Evolutionary conservation across 1,140 invertebrate species (phyloP).

Genomic region (Delia radicum): DNA sequence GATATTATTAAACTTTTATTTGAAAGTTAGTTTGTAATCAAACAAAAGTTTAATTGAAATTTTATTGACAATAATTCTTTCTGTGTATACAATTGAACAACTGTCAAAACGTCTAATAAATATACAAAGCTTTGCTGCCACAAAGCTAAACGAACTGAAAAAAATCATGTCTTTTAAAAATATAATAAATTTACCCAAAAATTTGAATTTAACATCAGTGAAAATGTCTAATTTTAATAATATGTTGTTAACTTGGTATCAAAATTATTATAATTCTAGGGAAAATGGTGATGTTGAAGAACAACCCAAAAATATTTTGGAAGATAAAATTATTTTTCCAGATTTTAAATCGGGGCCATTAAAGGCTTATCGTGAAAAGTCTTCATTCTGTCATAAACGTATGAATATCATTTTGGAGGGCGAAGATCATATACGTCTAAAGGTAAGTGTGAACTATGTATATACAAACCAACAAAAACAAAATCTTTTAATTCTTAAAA

Average conservation of each 20-base stretch:
- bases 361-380: conserved; percentile 70
- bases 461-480: too few relatives aligned
- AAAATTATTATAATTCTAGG: conserved; percentile 6
- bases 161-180: too few relatives aligned
- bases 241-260: neutral
- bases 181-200: neutral
- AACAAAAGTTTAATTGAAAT: too few relatives aligned
- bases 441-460: conserved; percentile 57
- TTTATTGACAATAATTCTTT: too few relatives aligned
- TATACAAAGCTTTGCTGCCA: too few relatives aligned
- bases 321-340: conserved; percentile 56
- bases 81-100: too few relatives aligned
- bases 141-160: too few relatives aligned
- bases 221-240: neutral
- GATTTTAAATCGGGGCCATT: conserved; percentile 73
- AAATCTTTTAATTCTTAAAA: neutral
- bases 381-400: conserved; percentile 81
- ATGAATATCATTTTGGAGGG: conserved; percentile 74
- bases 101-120: too few relatives aligned
- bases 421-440: conserved; percentile 59
- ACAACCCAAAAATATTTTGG: conserved; percentile 34
- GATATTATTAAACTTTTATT: too few relatives aligned
- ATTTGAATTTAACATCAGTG: neutral
- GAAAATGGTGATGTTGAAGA: neutral
- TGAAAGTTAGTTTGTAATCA: too few relatives aligned